These are phyloP conservation scores for Anorthoa munda DNA, from an alignment of 2,888 invertebrate species.

Conservation along the genomic window DNA sequence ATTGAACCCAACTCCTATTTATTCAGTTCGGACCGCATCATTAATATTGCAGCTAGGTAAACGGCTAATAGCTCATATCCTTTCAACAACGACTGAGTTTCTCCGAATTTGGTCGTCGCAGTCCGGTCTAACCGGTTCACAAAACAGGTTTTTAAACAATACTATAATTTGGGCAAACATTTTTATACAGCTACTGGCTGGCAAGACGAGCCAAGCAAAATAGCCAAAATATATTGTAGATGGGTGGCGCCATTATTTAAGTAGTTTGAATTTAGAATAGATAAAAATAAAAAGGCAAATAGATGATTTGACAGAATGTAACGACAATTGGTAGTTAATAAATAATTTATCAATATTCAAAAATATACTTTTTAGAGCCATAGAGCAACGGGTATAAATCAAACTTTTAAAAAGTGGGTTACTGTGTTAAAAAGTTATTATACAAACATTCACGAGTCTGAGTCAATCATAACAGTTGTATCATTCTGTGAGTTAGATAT, in stretches of 20 bases:
- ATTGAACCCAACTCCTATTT: background rate
- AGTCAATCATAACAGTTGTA: background rate
- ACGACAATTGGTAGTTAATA: slow-evolving; percentile 11
- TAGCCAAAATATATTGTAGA: slow-evolving; percentile 11
- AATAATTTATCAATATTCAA: background rate
- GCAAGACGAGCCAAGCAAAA: slow-evolving; percentile 12
- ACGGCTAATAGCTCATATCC: slow-evolving; percentile 52
- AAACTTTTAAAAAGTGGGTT: background rate
- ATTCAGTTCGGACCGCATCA: slow-evolving; percentile 6
- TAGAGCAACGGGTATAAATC: background rate
- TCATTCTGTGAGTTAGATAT: background rate
- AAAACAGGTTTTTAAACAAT: slow-evolving; percentile 55
- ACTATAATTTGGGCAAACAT: slow-evolving; percentile 47
- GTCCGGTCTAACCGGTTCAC: slow-evolving; percentile 50
- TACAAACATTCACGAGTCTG: background rate
- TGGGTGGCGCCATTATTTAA: background rate
- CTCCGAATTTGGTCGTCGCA: slow-evolving; percentile 47
- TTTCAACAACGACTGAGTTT: slow-evolving; percentile 43
- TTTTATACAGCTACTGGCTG: slow-evolving; percentile 45
- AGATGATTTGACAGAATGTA: slow-evolving; percentile 8
- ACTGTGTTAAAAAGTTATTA: background rate
- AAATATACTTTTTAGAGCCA: background rate
- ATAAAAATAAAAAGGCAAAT: slow-evolving; percentile 30
- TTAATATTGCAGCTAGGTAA: slow-evolving; percentile 52
- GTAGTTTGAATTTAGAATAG: slow-evolving; percentile 39